A percentile compares a stretch with the other conserved stretches of the same genome.
Conservation (phyloP, 1,140 invertebrate genomes). For the Oryctes rhinoceros region DNA sequence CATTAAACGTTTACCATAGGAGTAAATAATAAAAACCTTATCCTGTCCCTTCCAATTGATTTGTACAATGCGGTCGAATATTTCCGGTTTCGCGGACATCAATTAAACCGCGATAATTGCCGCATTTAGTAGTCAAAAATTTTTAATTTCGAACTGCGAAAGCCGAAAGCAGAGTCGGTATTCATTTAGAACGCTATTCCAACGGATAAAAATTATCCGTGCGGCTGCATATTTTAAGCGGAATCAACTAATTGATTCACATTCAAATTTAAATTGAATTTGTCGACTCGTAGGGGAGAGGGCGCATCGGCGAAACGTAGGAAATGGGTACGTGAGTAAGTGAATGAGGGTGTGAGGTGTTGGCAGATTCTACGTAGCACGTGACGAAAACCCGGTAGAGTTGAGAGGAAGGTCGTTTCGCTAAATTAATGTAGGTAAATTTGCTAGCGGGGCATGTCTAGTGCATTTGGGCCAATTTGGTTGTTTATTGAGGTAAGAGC, state of each 20-base stretch:
- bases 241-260: conserved; percentile 34
- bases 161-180: not conserved
- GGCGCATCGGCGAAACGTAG: not conserved
- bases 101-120: conserved; percentile 35
- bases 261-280: conserved; percentile 40
- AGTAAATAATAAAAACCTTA: not conserved
- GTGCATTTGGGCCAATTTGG: conserved; percentile 48
- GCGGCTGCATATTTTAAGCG: conserved; percentile 30
- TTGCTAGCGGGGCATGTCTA: conserved; percentile 46
- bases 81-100: conserved; percentile 14
- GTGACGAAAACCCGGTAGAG: conserved; percentile 5
- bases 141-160: not conserved
- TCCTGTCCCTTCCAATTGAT: not conserved
- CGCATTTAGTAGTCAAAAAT: not conserved
- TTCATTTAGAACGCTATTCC: conserved; percentile 6
- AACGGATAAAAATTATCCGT: conserved; percentile 34
- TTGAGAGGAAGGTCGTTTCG: conserved; percentile 40
- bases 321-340: not conserved
- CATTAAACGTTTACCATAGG: not conserved
- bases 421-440: conserved; percentile 50
- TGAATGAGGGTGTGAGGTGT: conserved; percentile 21
- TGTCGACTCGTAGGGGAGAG: not conserved
- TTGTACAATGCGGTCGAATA: conserved; percentile 11
- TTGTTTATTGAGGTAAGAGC: conserved; percentile 47
- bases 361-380: conserved; percentile 17